Percentiles rank a stretch among this genome's conserved stretches.
Conservation (phyloP, 2,888 invertebrate genomes). For the Phytoseiulus persimilis region DNA sequence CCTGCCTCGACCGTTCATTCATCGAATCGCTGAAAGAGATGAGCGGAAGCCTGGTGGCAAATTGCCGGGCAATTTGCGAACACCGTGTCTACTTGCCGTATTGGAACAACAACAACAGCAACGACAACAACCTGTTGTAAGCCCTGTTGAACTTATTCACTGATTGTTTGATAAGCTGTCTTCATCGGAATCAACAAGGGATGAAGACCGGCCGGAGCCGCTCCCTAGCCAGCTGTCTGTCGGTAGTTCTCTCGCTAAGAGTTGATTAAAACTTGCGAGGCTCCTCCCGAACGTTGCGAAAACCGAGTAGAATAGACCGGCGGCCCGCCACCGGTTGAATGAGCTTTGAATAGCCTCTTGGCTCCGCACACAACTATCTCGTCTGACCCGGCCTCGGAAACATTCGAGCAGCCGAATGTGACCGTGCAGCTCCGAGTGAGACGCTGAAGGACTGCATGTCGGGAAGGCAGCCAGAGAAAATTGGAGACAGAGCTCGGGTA, state of each 20-base stretch:
- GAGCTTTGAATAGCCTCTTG: not conserved
- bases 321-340: not conserved
- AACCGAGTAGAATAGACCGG: not conserved
- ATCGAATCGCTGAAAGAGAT: not conserved
- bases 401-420: not conserved
- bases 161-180: slow-evolving; percentile 5
- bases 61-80: not conserved
- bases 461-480: not conserved
- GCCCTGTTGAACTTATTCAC: not conserved
- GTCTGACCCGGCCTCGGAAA: not conserved
- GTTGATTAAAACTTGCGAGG: not conserved
- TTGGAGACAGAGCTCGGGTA: not conserved
- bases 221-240: not conserved
- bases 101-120: not conserved
- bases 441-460: not conserved
- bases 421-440: not conserved
- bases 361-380: not conserved
- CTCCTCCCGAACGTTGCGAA: not conserved
- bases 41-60: not conserved
- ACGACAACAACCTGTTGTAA: not conserved
- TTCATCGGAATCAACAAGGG: not conserved
- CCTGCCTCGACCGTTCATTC: not conserved
- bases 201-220: not conserved
- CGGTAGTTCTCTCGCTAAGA: not conserved
- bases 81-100: not conserved